Evolutionary conservation across 2,797 vertebrate genomes (phyloP), one percentile per base, ranked within the genome.

Genomic region (Catamblyrhynchus diadema): DNA sequence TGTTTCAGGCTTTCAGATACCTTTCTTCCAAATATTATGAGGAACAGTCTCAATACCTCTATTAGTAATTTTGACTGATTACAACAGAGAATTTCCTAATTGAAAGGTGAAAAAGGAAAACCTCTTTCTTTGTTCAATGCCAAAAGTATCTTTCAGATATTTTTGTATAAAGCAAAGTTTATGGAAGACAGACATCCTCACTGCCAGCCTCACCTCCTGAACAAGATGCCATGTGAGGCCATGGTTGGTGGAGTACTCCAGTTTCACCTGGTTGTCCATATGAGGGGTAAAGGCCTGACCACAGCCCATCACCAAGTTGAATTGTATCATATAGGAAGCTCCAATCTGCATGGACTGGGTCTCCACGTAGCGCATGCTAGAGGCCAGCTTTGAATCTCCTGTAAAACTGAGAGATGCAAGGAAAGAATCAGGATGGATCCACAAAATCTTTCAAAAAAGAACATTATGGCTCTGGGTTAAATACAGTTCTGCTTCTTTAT

Each of bases 301-400:
- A 35, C 99, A 99, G 81, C 99, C 99, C 99, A 99, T 99, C 66
- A 99, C 99, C 97, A 99, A 83, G 69, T 99, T 99, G 97, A 99
- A 99, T 97, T 99, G 99, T 88, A 99, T 98, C 97, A 99, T 99
- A 67, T 99, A 99, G 0, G 99, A 99, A 2, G 99, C 99, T 59
- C 99, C 99, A 4, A 99, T 99, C 97, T 99, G 99, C 99, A 99
- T 99, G 9, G 99, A 99, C 80, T 99, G 99, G 12, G 99, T 99
- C 97, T 99, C 99, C 95, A 99, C 99, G 8, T 99, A 99, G 73
- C 99, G 99, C 94, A 99, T 99, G 67, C 99, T 99, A 19, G 99
- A 99, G 64, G 98, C 98, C 28, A 98, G 98, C 89, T 99, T 99
- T 32, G 98, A 99, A 96, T 99, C 99, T 42, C 99, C 99, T 32